phyloP scores from a whole-genome alignment of 2,888 invertebrate genomes.

The Desoria tigrina region DNA sequence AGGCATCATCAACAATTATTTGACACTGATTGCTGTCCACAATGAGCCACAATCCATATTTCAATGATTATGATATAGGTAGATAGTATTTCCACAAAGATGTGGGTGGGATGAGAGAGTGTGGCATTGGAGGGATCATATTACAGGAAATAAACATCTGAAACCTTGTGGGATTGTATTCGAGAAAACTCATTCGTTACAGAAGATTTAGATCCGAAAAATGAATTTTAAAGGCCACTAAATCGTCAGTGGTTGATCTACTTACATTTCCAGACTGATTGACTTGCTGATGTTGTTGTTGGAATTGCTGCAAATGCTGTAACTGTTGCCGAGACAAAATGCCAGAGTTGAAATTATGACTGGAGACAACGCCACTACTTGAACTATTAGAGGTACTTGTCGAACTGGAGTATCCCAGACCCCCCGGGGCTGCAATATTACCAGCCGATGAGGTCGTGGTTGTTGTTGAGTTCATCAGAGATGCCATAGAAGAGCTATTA shows the following conservation, averaged over 20 bases:
- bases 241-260: no score
- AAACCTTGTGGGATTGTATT: no score
- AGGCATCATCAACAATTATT: neutral
- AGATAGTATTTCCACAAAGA: no score
- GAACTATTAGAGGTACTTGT: conserved; percentile 31
- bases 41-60: no score
- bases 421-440: conserved; percentile 24
- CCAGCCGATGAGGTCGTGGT: conserved; percentile 28
- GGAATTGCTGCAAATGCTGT: conserved; percentile 45
- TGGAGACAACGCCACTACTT: conserved; percentile 43
- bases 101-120: no score
- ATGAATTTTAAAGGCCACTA: no score
- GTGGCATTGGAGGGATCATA: no score
- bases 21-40: no score
- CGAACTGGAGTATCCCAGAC: conserved; percentile 38
- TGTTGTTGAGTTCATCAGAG: conserved; percentile 18
- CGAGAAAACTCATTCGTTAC: no score
- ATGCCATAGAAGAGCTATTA: conserved; percentile 29
- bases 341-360: conserved; percentile 49
- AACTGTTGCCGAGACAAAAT: conserved; percentile 47
- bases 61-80: no score
- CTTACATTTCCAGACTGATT: conserved; percentile 49
- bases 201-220: no score
- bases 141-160: no score
- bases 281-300: conserved; percentile 46